Percentiles rank a stretch among this genome's conserved stretches.
These are phyloP conservation scores for Stegophylla sp. DNA, from an alignment of 2,888 invertebrate genomes.

Conservation along the genomic window DNA sequence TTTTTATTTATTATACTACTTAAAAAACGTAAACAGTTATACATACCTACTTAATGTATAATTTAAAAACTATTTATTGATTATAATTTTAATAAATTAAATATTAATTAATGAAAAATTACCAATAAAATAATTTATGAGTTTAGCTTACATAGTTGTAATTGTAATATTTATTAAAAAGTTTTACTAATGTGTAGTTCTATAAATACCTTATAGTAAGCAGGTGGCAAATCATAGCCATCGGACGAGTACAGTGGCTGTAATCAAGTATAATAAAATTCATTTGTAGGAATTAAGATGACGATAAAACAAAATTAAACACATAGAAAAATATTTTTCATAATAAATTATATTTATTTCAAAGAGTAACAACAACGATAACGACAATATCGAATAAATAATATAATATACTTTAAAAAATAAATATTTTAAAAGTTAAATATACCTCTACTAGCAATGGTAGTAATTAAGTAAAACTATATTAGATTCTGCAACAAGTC, in stretches of 20 bases:
- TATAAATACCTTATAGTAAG: constrained; percentile 51
- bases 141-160: neutral
- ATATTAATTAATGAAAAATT: too few relatives aligned
- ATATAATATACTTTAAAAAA: constrained; percentile 35
- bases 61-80: too few relatives aligned
- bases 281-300: constrained; percentile 17
- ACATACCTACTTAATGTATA: too few relatives aligned
- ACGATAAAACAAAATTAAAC: constrained; percentile 13
- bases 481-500: constrained; percentile 30
- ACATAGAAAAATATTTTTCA: constrained; percentile 13
- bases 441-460: neutral
- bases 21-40: too few relatives aligned
- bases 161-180: neutral
- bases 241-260: constrained; percentile 56
- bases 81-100: too few relatives aligned
- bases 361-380: constrained; percentile 45
- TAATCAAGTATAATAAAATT: constrained; percentile 51
- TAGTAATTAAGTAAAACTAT: constrained; percentile 26
- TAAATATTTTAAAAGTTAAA: constrained; percentile 22
- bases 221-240: constrained; percentile 51
- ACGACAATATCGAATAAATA: constrained; percentile 46
- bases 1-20: too few relatives aligned
- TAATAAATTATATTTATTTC: constrained; percentile 56
- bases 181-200: neutral
- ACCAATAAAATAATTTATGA: too few relatives aligned